Evolutionary conservation across 2,888 invertebrate species (phyloP), one percentile per base, ranked within the genome.

Genomic region (Rhyacophila evoluta): DNA sequence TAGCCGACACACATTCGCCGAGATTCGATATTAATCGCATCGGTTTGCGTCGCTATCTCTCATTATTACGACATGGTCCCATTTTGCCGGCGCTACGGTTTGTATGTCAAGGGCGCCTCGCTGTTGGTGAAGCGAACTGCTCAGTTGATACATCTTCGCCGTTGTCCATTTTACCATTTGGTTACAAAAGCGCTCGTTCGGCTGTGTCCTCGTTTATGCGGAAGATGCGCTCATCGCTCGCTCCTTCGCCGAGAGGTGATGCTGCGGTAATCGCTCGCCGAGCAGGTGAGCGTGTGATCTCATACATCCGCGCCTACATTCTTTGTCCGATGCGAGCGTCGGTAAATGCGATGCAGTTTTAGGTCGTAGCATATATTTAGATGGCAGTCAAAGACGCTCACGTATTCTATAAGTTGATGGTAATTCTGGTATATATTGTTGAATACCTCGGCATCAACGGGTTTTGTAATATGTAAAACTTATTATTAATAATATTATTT

Each of bases 221-320:
- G 19, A 25, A 55, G 6, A 55, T 55, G 55, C 55, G 55, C 25
- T 55, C 55, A 55, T 19, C 55, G 55, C 29, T 33, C 29, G 29
- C 55, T 55, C 55, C 55, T 55, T 55, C 55, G 8, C 15, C 25
- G n/a, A 33, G 25, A 19, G 15, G 12, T 25, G 55, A 12, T 19
- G 55, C 55, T 55, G 55, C 55, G 25, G 55, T 55, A 55, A 55
- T 55, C 55, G 19, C 55, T 1, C 19, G 19, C 5, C 55, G 55
- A 15, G 25, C 55, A 55, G 55, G 55, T 55, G 55, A 55, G 10
- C 55, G 55, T 55, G 55, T 55, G 55, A 55, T 19, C 55, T 55
- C 55, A 55, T 55, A 55, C 55, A 19, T 55, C 55, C 55, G 55
- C 55, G 55, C 55, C 55, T 55, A 55, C 55, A 55, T 55, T 55